A percentile compares a stretch with the other conserved stretches of the same genome.
Conservation (phyloP, 1,140 invertebrate species). For the Orius insidiosus region DNA sequence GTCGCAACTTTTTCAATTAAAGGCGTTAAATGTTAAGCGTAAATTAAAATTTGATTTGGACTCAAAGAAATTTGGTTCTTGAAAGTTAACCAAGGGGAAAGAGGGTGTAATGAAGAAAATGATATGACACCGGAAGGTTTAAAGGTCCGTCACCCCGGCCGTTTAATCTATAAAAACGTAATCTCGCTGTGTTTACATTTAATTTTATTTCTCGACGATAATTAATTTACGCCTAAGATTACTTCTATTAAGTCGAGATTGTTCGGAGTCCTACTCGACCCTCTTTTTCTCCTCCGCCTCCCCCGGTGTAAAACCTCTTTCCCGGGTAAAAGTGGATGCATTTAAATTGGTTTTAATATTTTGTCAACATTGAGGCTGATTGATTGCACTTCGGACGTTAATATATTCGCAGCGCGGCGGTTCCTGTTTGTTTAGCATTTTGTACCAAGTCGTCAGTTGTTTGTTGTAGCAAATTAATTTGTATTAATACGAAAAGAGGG, state of each 20-base stretch:
- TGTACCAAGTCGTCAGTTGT: slow-evolving; percentile 8
- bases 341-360: slow-evolving; percentile 15
- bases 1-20: too few species aligned
- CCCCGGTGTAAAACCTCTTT: too few species aligned
- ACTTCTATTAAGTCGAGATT: slow-evolving; percentile 11
- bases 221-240: slow-evolving; percentile 11
- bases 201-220: slow-evolving; percentile 10
- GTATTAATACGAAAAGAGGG: slow-evolving; percentile 12
- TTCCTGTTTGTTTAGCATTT: slow-evolving; percentile 12
- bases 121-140: too few species aligned
- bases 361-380: slow-evolving; percentile 9
- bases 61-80: too few species aligned
- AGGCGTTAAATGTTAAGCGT: too few species aligned
- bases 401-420: neutral
- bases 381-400: slow-evolving; percentile 11
- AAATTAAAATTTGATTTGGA: too few species aligned
- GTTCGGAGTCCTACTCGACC: neutral
- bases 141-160: too few species aligned
- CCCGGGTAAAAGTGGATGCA: slow-evolving; percentile 9
- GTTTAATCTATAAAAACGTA: slow-evolving; percentile 5
- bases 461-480: slow-evolving; percentile 15
- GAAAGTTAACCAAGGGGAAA: too few species aligned
- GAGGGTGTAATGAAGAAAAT: too few species aligned
- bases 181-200: slow-evolving; percentile 10
- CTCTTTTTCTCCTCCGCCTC: too few species aligned